A percentile compares a stretch with the other conserved stretches of the same genome.
Conservation (phyloP, 2,888 invertebrate species). For the Augochlorella aurata region DNA sequence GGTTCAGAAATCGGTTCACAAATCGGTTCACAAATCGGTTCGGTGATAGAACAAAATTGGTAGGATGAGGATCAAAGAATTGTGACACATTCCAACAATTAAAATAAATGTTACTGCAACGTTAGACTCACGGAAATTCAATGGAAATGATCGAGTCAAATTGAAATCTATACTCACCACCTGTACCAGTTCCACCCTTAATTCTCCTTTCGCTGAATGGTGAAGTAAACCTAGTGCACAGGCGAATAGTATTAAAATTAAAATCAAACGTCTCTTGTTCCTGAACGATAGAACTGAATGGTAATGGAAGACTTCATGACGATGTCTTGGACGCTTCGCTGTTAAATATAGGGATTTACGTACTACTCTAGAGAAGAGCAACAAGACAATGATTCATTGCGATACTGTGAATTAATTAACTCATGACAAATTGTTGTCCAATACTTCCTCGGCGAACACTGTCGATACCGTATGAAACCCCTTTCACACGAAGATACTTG, state of each 20-base stretch:
- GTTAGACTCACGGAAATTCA: background rate
- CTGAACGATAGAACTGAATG: background rate
- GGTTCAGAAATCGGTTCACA: too few relatives aligned
- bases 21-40: too few relatives aligned
- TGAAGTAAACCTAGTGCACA: conserved; percentile 41
- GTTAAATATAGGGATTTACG: background rate
- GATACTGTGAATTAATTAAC: background rate
- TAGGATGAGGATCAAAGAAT: too few relatives aligned
- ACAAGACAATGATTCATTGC: background rate
- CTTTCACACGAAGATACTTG: too few relatives aligned
- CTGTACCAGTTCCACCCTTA: conserved; percentile 56
- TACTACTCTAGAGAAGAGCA: background rate
- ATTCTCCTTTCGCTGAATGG: conserved; percentile 30
- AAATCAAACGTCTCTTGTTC: conserved; percentile 27
- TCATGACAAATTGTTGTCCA: too few relatives aligned
- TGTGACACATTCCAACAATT: background rate
- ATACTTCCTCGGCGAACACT: too few relatives aligned
- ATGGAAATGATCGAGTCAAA: background rate
- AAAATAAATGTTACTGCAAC: background rate
- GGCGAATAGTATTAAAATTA: conserved; percentile 9
- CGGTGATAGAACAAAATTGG: background rate
- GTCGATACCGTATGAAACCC: too few relatives aligned
- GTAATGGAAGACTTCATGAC: background rate
- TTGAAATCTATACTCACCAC: conserved; percentile 58
- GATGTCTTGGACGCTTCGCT: background rate